Base-by-base conservation (phyloP, 2,888 invertebrate genomes). In the Argyresthia goedartella region DNA sequence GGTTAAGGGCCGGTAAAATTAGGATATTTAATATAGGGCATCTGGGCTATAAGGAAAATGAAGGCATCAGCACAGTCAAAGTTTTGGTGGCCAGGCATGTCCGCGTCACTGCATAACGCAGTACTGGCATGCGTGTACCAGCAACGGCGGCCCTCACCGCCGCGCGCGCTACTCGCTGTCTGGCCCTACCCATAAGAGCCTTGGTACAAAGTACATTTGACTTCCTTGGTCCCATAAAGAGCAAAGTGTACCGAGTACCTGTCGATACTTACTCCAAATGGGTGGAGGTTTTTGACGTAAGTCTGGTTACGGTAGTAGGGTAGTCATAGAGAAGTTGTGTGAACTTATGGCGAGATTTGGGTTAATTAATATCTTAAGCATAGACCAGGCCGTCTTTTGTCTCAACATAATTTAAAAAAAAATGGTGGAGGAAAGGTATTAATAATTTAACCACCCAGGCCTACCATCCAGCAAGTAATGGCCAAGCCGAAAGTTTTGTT, bases 161-260 rank as follows among this genome's bases (percentile, higher is more conserved):
- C 57, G 16, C 59, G 54, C 49, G 59, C 55, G 0, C 59, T 60
- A 7, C 53, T 55, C 16, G 53, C 58, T 8, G 54, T 52, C 1
- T 62, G 61, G 60, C 34, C 50, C 9, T 45, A 51, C n/a, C 60
- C 60, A 1, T 55, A 55, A 1, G 33, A 52, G 0, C 53, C 57
- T 0, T 63, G 61, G 34, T 46, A 59, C 36, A 49, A 60, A 3
- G 8, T 62, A 8, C 63, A 62, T 41, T n/a, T 62, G 1, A 64
- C 48, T 60, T 63, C 49, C 45, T 59, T 13, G 63, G 60, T 6
- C 63, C 58, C 0, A 48, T 62, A 2, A 51, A 58, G 16, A 36
- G 50, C 14, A 50, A 49, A 4, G 51, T 53, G 47, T 59, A 55
- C 46, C 48, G 58, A 33, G 42, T 60, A 6, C 51, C 59, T 6